Evolutionary conservation across 2,797 vertebrate species (phyloP).

Genomic region (Octomys mimax): DNA sequence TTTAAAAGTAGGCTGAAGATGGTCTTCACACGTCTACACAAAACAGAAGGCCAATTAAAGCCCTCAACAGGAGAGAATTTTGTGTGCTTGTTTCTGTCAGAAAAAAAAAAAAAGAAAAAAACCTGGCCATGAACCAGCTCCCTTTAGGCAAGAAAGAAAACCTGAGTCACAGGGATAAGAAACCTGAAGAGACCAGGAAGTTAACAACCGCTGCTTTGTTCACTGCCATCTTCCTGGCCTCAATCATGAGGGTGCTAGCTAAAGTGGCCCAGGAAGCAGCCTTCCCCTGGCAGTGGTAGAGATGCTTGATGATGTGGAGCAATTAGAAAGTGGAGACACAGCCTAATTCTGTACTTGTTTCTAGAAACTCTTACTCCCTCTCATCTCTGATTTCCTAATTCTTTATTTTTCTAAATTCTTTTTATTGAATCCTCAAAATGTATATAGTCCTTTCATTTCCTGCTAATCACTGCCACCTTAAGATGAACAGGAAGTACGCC

Average conservation of each 20-base stretch:
- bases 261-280: constrained; percentile 50
- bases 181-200: not conserved
- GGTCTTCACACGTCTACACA: constrained; percentile 33
- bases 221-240: constrained; percentile 39
- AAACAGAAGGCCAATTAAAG: constrained; percentile 71
- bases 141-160: constrained; percentile 61
- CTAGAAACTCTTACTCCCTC: not conserved
- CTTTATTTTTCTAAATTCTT: not conserved
- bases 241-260: not conserved
- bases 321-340: constrained; percentile 51
- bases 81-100: constrained; percentile 74
- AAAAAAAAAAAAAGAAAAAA: constrained; percentile 74
- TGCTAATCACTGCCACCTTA: not conserved
- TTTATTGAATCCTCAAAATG: constrained; percentile 34
- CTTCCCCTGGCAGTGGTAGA: not conserved
- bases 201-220: not conserved
- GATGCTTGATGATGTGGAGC: not conserved
- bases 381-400: not conserved
- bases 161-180: constrained; percentile 24
- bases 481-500: not conserved
- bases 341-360: constrained; percentile 58
- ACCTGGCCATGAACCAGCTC: constrained; percentile 67
- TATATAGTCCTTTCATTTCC: constrained; percentile 30
- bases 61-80: constrained; percentile 48
- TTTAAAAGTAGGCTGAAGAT: constrained; percentile 55